Evolutionary conservation across 2,113 vertebrate species (phyloP).

Genomic region (Seriola quinqueradiata): DNA sequence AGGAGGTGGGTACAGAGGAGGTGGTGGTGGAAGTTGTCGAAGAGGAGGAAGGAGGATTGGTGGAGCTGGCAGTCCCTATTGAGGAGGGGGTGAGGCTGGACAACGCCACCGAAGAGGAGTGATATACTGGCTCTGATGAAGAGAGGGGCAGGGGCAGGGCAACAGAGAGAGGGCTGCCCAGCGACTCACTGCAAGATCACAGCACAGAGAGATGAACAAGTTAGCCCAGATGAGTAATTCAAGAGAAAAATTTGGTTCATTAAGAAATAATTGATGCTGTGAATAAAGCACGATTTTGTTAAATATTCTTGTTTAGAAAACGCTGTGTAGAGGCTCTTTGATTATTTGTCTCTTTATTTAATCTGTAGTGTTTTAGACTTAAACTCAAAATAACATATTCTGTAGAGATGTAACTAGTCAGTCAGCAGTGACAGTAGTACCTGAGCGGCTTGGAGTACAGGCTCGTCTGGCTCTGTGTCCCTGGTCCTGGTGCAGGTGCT

Average conservation of each 20-base stretch:
- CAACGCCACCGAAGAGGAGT: constrained; percentile 74
- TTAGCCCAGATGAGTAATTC: neutral
- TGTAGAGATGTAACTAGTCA: neutral
- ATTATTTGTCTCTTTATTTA: neutral
- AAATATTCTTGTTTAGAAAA: neutral
- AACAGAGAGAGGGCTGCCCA: constrained; percentile 78
- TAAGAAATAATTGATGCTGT: neutral
- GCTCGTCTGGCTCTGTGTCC: constrained; percentile 84
- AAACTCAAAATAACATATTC: neutral
- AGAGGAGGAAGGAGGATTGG: constrained; percentile 65
- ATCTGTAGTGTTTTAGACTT: neutral
- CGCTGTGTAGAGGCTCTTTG: neutral
- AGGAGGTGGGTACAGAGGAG: constrained; percentile 67
- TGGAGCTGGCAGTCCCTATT: constrained; percentile 67
- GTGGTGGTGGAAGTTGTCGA: constrained; percentile 66
- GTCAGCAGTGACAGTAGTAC: constrained; percentile 65
- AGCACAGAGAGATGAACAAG: neutral
- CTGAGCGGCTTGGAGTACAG: constrained; percentile 93
- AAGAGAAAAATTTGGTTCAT: neutral
- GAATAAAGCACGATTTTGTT: neutral
- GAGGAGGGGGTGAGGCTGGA: constrained; percentile 79
- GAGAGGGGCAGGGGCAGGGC: constrained; percentile 77
- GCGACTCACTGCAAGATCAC: constrained; percentile 74
- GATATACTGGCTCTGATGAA: constrained; percentile 82
- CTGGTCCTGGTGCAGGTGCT: constrained; percentile 62